Conservation (phyloP, 2,797 vertebrate genomes). For the Halcyon chelicuti region DNA sequence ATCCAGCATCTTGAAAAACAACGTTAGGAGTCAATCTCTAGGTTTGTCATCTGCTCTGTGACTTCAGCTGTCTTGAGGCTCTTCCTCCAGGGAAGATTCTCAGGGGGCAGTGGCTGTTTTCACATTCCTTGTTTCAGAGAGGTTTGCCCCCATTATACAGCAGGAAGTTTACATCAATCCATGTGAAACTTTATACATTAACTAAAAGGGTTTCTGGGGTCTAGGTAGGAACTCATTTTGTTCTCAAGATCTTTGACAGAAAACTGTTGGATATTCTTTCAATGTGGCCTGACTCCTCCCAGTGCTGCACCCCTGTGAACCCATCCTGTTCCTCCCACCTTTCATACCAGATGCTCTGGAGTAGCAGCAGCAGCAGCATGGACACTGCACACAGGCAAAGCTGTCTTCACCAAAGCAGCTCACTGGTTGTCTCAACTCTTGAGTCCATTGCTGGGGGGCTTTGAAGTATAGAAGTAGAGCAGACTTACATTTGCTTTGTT, state of each 20-base stretch:
- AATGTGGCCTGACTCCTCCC: neutral
- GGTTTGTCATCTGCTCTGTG: neutral
- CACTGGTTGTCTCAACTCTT: neutral
- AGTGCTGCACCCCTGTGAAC: neutral
- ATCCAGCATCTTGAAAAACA: neutral
- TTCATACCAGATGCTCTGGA: neutral
- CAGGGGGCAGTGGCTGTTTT: neutral
- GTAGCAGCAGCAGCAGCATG: fast-evolving
- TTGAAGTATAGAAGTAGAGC: neutral
- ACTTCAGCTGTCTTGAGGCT: neutral
- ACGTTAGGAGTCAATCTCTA: neutral
- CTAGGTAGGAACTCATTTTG: neutral
- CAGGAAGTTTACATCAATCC: neutral
- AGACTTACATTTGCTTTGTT: neutral
- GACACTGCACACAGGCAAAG: neutral
- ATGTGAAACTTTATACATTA: neutral
- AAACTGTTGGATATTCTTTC: neutral
- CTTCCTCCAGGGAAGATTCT: neutral
- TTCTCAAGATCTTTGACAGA: neutral
- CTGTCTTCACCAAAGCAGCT: neutral
- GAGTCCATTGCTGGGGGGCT: neutral
- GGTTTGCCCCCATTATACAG: neutral
- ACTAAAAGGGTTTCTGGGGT: neutral
- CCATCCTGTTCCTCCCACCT: neutral
- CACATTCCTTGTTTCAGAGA: neutral